Percentiles rank a stretch among this genome's conserved stretches.
Evolutionary conservation across 2,888 invertebrate species (phyloP).

Genomic region (Drosophila subquinaria): DNA sequence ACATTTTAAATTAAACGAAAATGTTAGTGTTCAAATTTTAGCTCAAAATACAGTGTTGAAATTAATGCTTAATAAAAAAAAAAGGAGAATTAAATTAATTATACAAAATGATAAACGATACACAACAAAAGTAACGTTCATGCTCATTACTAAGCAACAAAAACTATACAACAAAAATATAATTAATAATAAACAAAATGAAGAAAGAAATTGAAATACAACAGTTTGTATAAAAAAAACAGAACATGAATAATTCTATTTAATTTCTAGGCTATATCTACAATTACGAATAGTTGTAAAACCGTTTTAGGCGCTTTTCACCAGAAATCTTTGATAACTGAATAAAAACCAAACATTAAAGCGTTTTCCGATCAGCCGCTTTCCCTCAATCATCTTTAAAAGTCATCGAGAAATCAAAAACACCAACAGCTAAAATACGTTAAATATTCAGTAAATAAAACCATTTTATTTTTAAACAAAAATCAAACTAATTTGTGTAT

Average conservation of each 20-base stretch:
- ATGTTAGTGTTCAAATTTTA: slow-evolving; percentile 79
- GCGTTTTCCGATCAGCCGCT: slow-evolving; percentile 36
- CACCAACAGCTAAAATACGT: slow-evolving; percentile 31
- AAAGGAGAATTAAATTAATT: slow-evolving; percentile 37
- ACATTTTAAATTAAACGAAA: slow-evolving; percentile 68
- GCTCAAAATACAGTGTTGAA: slow-evolving; percentile 74
- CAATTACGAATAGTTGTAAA: slow-evolving; percentile 72
- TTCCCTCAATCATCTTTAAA: slow-evolving; percentile 22
- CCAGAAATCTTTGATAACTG: slow-evolving; percentile 37
- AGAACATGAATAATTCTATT: slow-evolving; percentile 64
- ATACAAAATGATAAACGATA: slow-evolving; percentile 32
- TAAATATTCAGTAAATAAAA: slow-evolving; percentile 56
- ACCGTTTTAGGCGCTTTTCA: slow-evolving; percentile 54
- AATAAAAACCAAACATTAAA: slow-evolving; percentile 3
- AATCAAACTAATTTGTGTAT: slow-evolving; percentile 40
- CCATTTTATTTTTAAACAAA: slow-evolving; percentile 56
- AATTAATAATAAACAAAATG: slow-evolving; percentile 1
- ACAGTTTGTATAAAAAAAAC: slow-evolving; percentile 55
- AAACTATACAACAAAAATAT: slow-evolving; percentile 24
- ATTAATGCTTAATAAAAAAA: slow-evolving; percentile 44
- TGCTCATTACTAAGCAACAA: slow-evolving; percentile 69
- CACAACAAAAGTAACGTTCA: slow-evolving; percentile 45
- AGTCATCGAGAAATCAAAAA: slow-evolving; percentile 26
- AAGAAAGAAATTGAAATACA: slow-evolving; percentile 26
- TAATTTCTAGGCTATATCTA: slow-evolving; percentile 64